Conservation (phyloP, 2,888 invertebrate genomes). For the Trichogramma dendrolimi region DNA sequence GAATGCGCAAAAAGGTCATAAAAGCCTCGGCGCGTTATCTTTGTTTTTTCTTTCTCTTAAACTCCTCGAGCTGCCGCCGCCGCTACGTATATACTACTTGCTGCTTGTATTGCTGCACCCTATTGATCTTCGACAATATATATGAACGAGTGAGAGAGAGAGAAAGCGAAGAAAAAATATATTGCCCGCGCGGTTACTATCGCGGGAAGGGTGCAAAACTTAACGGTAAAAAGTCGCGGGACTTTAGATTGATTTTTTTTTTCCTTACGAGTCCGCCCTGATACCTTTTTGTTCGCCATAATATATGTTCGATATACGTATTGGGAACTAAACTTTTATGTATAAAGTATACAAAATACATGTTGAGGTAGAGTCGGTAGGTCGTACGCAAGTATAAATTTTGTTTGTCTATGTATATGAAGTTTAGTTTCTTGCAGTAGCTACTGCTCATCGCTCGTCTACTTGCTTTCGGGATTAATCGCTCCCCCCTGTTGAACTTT, state of each 20-base stretch:
- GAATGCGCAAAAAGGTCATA: conserved; percentile 44
- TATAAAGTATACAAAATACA: no score
- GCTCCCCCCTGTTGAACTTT: no score
- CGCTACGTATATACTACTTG: conserved; percentile 3
- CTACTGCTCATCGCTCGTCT: no score
- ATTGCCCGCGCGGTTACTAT: conserved; percentile 12
- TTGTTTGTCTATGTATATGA: no score
- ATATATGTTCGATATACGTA: no score
- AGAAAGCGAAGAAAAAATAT: conserved; percentile 20
- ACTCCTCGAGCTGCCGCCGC: neutral
- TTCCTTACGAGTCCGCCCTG: neutral
- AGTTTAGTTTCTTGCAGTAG: no score
- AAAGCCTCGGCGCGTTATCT: conserved; percentile 31
- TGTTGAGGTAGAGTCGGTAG: no score
- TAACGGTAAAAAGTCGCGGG: conserved; percentile 16
- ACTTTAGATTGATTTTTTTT: conserved; percentile 28
- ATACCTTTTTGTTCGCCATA: no score
- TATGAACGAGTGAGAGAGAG: conserved; percentile 14
- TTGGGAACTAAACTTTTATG: no score
- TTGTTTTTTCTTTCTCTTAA: conserved; percentile 34
- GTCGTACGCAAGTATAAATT: no score
- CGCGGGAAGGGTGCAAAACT: conserved; percentile 1
- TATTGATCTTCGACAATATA: conserved; percentile 36
- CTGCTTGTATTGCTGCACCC: conserved; percentile 22
- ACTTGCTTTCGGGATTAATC: no score